Evolutionary conservation across 2,888 invertebrate genomes (phyloP), one percentile per base, ranked within the genome.

Genomic region (Drosophila setosimentum): DNA sequence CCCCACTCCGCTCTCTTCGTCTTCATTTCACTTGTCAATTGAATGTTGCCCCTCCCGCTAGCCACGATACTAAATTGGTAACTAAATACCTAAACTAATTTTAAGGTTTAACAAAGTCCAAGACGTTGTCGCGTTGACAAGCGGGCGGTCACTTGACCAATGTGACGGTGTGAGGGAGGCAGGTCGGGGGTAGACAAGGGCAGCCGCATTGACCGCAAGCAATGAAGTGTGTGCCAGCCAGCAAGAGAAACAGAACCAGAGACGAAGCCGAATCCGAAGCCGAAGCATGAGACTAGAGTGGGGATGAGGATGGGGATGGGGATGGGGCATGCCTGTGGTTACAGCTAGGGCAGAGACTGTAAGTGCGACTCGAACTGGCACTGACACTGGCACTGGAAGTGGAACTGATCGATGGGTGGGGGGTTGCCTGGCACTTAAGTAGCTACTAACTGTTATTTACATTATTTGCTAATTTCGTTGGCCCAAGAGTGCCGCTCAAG

Each of bases 71-170:
- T 82, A 91, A 90, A 90, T 91, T 90, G 86, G 90, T 91, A 90
- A 90, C 90, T 86, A 89, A 91, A 90, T 90, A 90, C 90, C 81
- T 91, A 85, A 91, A 88, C 91, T 87, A 87, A 87, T 87, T 87
- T 87, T 87, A 89, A 91, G 91, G 89, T 88, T 91, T 89, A 91
- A 77, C 90, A 87, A 87, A 90, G 89, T 86, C 89, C 78, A 78
- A 81, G 80, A 79, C 78, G 86, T 78, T 60, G 90, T 71, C 70
- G 87, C 68, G 78, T 68, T 83, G 86, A 74, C 83, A 74, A 57
- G 80, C 76, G 67, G 66, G 10, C 54, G 35, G 54, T 54, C 54
- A 54, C 33, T 54, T 54, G 18, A 18, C 27, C 53, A 45, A 30
- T 49, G 45, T 49, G 33, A 54, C 27, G 51, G 7, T 27, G 54